These are phyloP conservation scores for Ylistrum balloti DNA, from an alignment of 1,140 invertebrate species.

Conservation along the genomic window DNA sequence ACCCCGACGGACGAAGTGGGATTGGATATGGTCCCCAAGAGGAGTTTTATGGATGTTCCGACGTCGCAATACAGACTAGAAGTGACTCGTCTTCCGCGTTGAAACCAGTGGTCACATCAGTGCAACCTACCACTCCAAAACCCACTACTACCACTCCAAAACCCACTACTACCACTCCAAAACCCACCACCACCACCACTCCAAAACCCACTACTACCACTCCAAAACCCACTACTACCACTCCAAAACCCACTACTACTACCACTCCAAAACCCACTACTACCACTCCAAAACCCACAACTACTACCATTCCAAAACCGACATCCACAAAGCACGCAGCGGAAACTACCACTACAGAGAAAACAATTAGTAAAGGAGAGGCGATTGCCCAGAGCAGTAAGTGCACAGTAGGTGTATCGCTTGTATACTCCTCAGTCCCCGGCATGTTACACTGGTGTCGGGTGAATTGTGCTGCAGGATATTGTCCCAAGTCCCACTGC, in stretches of 20 bases:
- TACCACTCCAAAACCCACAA: not conserved
- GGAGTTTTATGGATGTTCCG: slow-evolving; percentile 87
- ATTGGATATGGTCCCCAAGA: slow-evolving; percentile 84
- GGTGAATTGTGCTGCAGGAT: not conserved
- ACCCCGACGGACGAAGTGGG: slow-evolving; percentile 66
- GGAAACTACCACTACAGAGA: not conserved
- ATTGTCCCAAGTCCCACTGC: not conserved
- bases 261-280: not conserved
- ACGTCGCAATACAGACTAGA: slow-evolving; percentile 85
- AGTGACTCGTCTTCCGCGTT: not conserved
- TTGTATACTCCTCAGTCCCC: not conserved
- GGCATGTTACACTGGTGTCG: not conserved
- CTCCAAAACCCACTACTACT: not conserved
- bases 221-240: not conserved
- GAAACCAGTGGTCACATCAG: not conserved
- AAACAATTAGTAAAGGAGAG: not conserved
- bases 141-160: not conserved
- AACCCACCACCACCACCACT: not conserved
- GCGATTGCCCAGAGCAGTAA: not conserved
- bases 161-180: not conserved
- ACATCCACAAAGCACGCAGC: not conserved
- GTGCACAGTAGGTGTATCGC: not conserved
- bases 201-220: not conserved
- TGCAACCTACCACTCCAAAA: not conserved
- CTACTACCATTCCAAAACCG: not conserved